Percentiles rank a stretch among this genome's conserved stretches.
phyloP scores from a whole-genome alignment of 2,888 invertebrate species.

The Chymomyza procnemis region DNA sequence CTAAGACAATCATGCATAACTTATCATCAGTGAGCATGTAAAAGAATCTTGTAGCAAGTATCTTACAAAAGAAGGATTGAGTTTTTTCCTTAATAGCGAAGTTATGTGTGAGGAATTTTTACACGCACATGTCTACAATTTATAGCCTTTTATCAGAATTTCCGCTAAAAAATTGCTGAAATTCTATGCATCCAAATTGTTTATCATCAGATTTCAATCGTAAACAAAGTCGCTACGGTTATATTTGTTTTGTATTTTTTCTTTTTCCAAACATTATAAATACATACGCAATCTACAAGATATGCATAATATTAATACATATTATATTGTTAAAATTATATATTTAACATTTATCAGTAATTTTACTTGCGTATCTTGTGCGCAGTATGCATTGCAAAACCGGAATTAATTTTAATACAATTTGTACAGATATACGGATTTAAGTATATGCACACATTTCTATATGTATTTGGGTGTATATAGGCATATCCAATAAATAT shows the following conservation, averaged over 20 bases:
- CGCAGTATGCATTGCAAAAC: slow-evolving; percentile 27
- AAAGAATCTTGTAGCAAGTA: too few species aligned
- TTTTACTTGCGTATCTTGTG: slow-evolving; percentile 32
- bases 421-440: background rate
- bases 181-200: too few species aligned
- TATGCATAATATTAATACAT: slow-evolving; percentile 5
- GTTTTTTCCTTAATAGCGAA: too few species aligned
- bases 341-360: slow-evolving; percentile 26
- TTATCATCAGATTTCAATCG: too few species aligned
- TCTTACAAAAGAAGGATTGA: too few species aligned
- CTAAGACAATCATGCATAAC: too few species aligned
- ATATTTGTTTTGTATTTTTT: background rate
- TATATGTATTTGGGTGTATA: background rate
- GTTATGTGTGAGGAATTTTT: too few species aligned
- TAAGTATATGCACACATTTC: background rate
- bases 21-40: too few species aligned
- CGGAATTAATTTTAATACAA: slow-evolving; percentile 27
- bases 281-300: background rate
- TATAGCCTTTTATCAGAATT: too few species aligned
- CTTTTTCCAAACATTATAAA: background rate
- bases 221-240: too few species aligned
- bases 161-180: too few species aligned
- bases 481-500: slow-evolving; percentile 23
- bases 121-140: too few species aligned
- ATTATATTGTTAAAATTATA: background rate